A percentile compares a stretch with the other conserved stretches of the same genome.
Evolutionary conservation across 1,140 invertebrate species (phyloP).

Genomic region (Lethocerus indicus): DNA sequence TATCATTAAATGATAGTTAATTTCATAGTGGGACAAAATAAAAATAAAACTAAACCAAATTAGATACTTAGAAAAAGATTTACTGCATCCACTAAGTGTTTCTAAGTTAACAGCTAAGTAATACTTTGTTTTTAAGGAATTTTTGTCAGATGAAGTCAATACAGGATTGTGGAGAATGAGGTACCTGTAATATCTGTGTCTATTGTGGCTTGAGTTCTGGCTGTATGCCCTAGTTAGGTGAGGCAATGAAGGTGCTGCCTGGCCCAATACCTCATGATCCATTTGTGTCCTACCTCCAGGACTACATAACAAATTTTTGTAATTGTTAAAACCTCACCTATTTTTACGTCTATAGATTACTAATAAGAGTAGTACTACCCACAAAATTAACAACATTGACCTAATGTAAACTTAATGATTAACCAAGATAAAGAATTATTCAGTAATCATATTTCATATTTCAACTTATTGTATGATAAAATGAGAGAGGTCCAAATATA

Average conservation of each 20-base stretch:
- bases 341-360: too few species aligned
- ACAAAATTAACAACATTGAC: too few species aligned
- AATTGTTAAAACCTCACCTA: neutral
- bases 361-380: too few species aligned
- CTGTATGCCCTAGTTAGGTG: constrained; percentile 13
- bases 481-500: too few species aligned
- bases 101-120: neutral
- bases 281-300: constrained; percentile 5
- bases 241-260: constrained; percentile 11
- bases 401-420: too few species aligned
- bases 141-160: too few species aligned
- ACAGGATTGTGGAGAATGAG: too few species aligned
- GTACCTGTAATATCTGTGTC: constrained; percentile 15
- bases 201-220: constrained; percentile 9
- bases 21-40: neutral
- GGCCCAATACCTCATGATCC: constrained; percentile 12
- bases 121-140: neutral
- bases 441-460: too few species aligned
- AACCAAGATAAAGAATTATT: too few species aligned
- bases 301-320: constrained; percentile 1
- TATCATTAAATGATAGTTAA: neutral
- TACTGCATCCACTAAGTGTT: neutral
- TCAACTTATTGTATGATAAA: too few species aligned
- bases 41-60: neutral
- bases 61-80: neutral